A percentile compares a stretch with the other conserved stretches of the same genome.
Conservation (phyloP, 1,140 invertebrate genomes). For the Cryptotermes secundus region DNA sequence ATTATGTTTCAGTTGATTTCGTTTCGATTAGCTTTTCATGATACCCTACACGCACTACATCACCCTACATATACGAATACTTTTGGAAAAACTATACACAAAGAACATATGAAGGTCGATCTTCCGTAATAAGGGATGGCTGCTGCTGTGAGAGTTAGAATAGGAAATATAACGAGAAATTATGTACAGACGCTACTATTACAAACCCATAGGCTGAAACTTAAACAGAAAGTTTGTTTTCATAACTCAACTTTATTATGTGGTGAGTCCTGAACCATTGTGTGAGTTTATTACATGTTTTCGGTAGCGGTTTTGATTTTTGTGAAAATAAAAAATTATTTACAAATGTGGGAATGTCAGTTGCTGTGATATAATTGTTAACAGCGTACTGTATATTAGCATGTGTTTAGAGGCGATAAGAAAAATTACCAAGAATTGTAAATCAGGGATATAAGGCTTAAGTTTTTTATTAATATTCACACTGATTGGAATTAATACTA, state of each 20-base stretch:
- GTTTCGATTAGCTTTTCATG: neutral
- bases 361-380: neutral
- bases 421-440: no score
- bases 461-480: no score
- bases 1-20: neutral
- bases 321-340: neutral
- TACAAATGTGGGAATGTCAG: no score
- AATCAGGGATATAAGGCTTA: no score
- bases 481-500: no score
- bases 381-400: no score
- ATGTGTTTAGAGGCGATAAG: no score
- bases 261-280: constrained; percentile 1
- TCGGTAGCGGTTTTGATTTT: neutral
- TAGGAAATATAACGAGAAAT: neutral
- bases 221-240: constrained; percentile 21
- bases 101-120: neutral
- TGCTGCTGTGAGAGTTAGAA: constrained; percentile 28
- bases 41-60: no score
- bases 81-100: no score
- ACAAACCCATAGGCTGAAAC: constrained; percentile 12
- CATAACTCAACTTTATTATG: constrained; percentile 28
- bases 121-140: constrained; percentile 23
- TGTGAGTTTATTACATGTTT: neutral
- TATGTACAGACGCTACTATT: constrained; percentile 24
- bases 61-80: no score